Evolutionary conservation across 2,888 invertebrate genomes (phyloP), one percentile per base, ranked within the genome.

Genomic region (Andrena haemorrhoa): DNA sequence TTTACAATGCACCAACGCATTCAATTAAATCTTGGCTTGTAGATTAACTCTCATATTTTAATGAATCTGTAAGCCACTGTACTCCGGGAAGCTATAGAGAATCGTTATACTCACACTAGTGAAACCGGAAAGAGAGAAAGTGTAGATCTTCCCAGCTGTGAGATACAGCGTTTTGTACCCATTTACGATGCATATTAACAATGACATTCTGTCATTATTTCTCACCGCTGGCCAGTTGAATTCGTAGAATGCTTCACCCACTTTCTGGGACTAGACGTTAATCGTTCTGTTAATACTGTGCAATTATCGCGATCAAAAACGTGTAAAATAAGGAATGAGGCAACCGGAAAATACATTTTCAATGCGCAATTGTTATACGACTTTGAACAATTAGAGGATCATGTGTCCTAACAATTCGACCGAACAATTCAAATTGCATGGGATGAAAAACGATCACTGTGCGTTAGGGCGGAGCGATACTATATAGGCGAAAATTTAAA

Each of bases 211-310:
- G 10, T 31, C 70, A 1, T 47, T 4, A 20, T 16, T 60, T 12
- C 8, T 8, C 26, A 60, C 4, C 2, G 47, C 35, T 12, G 47
- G 12, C 70, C 70, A 70, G 10, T 95, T 93, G 0, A 95, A 94
- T 79, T 95, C 94, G 79, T 94, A 95, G 16, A 95, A 95, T 2
- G 95, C 95, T 66, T 94, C 93, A 1, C 93, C 92, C 1, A 95
- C 93, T 71, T 94, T 94, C 53, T 91, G 89, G 78, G 95, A 95
- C 95, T 95, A 89, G 26, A 73, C 8, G 16, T 23, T 56, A 72
- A 41, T 41, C 5, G 16, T 41, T 41, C 4, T 5, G 41, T 41
- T 16, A 41, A 41, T 41, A 51, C n/a, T 61, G 23, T 12, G 16
- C 16, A 41, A n/a, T n/a, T 5, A 41, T 41, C 16, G 16, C 12